phyloP scores from a whole-genome alignment of 2,888 invertebrate genomes.

The Tortrix viridana region DNA sequence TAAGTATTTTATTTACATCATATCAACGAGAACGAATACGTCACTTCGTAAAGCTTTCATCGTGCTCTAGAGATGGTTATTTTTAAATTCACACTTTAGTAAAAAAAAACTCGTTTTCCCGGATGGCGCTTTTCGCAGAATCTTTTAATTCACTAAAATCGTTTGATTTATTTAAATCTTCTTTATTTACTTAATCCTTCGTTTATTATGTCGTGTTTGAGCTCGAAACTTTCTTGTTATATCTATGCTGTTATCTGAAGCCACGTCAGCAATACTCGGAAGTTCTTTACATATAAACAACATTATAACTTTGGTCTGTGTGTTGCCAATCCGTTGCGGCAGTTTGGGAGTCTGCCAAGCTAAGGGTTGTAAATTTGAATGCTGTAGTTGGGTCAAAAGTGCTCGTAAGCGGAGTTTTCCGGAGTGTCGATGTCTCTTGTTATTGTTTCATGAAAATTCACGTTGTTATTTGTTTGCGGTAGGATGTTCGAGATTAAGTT shows the following conservation, averaged over 20 bases:
- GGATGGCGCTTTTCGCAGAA: conserved; percentile 14
- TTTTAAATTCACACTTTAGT: conserved; percentile 5
- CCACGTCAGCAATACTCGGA: conserved; percentile 20
- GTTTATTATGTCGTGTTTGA: conserved; percentile 27
- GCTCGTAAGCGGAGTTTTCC: conserved; percentile 20
- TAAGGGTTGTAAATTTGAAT: conserved; percentile 26
- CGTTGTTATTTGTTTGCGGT: not conserved
- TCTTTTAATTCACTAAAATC: conserved; percentile 7
- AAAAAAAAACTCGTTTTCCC: conserved; percentile 14
- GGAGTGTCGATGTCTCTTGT: conserved; percentile 1
- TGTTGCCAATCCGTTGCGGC: conserved; percentile 31
- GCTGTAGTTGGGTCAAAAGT: conserved; percentile 19
- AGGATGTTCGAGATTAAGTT: not conserved
- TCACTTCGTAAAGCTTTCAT: conserved; percentile 1
- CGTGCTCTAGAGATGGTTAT: not conserved
- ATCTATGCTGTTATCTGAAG: conserved; percentile 13
- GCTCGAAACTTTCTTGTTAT: not conserved
- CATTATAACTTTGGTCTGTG: conserved; percentile 32
- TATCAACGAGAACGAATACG: not conserved
- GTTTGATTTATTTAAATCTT: conserved; percentile 17
- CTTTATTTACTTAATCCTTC: conserved; percentile 20
- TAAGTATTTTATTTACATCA: not conserved
- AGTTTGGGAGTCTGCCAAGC: conserved; percentile 32
- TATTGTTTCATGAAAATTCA: not conserved
- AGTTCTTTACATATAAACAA: conserved; percentile 28